These are phyloP conservation scores for Paragorgia papillata DNA, from an alignment of 92 coral and sea anemone species.

Conservation along the genomic window DNA sequence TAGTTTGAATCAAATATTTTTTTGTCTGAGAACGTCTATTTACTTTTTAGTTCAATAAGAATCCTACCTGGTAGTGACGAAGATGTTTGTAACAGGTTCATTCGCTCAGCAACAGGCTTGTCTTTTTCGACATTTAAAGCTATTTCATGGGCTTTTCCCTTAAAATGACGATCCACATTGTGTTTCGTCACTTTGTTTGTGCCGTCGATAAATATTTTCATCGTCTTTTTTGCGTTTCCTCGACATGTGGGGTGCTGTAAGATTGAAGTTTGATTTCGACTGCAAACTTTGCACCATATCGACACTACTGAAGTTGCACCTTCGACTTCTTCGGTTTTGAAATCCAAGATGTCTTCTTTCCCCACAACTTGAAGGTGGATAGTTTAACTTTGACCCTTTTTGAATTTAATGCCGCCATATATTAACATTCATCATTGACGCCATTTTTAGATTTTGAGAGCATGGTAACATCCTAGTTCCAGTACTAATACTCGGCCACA, in stretches of 20 bases:
- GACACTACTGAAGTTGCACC: not conserved
- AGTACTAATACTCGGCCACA: too few relatives aligned
- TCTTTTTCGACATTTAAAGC: slow-evolving; percentile 1
- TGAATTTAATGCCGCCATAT: too few relatives aligned
- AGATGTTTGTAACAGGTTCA: not conserved
- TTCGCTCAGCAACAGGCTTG: not conserved
- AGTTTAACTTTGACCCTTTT: not conserved
- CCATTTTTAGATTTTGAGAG: too few relatives aligned
- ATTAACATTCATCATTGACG: too few relatives aligned
- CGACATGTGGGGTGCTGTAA: not conserved
- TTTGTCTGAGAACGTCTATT: too few relatives aligned
- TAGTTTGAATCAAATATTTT: too few relatives aligned
- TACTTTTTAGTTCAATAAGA: too few relatives aligned
- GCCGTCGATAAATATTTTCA: not conserved
- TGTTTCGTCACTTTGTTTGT: not conserved
- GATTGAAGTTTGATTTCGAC: not conserved
- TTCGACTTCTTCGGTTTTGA: not conserved
- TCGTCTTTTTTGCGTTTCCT: not conserved
- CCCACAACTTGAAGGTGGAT: slow-evolving; percentile 10
- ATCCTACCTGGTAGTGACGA: too few relatives aligned
- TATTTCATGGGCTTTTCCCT: slow-evolving; percentile 4
- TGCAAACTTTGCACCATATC: not conserved
- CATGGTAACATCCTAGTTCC: too few relatives aligned
- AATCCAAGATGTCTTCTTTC: not conserved
- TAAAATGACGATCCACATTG: not conserved